Conservation (phyloP, 2,113 vertebrate species). For the Prietella phreatophila region DNA sequence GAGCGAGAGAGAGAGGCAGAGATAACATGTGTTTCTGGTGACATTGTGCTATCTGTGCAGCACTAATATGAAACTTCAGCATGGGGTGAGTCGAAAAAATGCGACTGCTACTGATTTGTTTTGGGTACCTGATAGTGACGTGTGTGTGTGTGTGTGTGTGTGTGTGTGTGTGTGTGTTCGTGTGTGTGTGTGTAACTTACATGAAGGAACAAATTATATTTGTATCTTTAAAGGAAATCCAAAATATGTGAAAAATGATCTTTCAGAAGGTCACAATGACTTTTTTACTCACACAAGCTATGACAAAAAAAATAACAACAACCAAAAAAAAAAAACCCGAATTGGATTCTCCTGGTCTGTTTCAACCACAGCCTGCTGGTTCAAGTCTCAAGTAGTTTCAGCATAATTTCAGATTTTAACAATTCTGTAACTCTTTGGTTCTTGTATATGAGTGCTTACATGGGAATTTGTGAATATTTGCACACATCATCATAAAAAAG, state of each 20-base stretch:
- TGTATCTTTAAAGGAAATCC: neutral
- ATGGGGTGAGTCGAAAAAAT: constrained; percentile 46
- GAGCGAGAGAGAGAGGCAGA: constrained; percentile 18
- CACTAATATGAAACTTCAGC: constrained; percentile 33
- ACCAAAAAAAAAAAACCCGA: no score
- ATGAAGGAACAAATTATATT: neutral
- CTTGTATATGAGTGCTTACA: neutral
- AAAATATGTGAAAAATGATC: neutral
- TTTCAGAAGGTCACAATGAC: neutral
- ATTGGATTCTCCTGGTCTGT: neutral
- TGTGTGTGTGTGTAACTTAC: neutral
- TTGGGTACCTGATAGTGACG: neutral
- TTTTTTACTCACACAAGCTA: neutral
- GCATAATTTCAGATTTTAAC: neutral
- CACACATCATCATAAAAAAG: constrained; percentile 16
- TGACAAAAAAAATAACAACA: neutral
- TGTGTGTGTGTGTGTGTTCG: neutral
- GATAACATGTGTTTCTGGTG: constrained; percentile 6
- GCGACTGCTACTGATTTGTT: constrained; percentile 12
- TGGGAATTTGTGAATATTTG: constrained; percentile 21
- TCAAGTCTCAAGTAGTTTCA: neutral
- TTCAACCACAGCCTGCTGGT: neutral
- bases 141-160: neutral
- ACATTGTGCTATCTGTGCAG: constrained; percentile 19
- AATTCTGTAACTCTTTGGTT: neutral